phyloP scores from a whole-genome alignment of 2,797 vertebrate species.

The Danio jaintianensis region DNA sequence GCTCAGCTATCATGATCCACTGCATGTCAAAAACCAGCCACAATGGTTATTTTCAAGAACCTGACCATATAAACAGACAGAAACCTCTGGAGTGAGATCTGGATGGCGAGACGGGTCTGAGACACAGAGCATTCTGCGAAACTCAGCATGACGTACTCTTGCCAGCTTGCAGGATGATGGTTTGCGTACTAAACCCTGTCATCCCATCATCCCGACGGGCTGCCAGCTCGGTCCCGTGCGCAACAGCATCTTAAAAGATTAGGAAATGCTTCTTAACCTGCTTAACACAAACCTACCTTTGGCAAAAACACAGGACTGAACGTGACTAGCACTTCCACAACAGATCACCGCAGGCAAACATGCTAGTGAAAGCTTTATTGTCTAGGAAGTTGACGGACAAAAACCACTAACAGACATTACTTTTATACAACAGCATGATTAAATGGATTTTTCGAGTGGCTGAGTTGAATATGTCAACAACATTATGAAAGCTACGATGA shows the following conservation, averaged over 20 bases:
- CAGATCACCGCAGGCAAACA: neutral
- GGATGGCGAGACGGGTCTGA: neutral
- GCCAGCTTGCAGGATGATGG: constrained; percentile 33
- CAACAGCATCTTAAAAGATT: constrained; percentile 73
- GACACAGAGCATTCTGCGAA: neutral
- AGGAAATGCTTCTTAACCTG: constrained; percentile 66
- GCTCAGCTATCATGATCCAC: neutral
- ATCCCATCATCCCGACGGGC: constrained; percentile 66
- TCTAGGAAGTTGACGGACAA: neutral
- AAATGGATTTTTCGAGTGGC: too few relatives aligned
- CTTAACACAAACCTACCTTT: constrained; percentile 67
- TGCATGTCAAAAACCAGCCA: neutral
- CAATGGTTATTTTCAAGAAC: neutral
- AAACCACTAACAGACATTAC: neutral
- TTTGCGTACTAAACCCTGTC: constrained; percentile 47
- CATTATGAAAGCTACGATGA: too few relatives aligned
- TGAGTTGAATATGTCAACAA: too few relatives aligned
- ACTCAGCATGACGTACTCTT: constrained; percentile 35
- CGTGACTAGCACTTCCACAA: constrained; percentile 18
- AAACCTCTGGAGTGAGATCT: neutral
- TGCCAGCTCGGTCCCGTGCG: constrained; percentile 69
- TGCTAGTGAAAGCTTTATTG: neutral
- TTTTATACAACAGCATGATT: too few relatives aligned
- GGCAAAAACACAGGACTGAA: constrained; percentile 24
- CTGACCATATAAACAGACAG: constrained; percentile 20